Percentiles rank a stretch among this genome's conserved stretches.
Conservation (phyloP, 2,113 vertebrate species). For the Carassius gibelio region DNA sequence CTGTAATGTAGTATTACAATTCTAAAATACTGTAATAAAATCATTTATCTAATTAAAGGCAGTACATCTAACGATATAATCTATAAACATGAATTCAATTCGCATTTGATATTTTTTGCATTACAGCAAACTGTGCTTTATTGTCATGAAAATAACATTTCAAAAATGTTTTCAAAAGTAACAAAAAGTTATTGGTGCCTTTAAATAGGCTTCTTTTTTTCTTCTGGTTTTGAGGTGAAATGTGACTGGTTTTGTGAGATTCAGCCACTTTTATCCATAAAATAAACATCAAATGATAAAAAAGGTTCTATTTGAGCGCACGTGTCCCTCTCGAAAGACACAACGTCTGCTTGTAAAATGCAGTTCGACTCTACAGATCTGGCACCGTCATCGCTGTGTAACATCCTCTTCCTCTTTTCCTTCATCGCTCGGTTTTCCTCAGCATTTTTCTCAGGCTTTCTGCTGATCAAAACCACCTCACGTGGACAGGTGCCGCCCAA, state of each 20-base stretch:
- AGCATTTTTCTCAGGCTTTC: slow-evolving; percentile 11
- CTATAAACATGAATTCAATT: not conserved
- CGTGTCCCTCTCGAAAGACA: slow-evolving; percentile 44
- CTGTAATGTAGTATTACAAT: too few species aligned
- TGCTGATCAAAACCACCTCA: slow-evolving; percentile 21
- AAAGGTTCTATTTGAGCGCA: slow-evolving; percentile 46
- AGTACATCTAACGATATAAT: not conserved
- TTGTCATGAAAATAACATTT: too few species aligned
- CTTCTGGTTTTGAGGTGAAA: not conserved
- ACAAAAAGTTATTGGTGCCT: too few species aligned
- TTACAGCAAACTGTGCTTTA: too few species aligned
- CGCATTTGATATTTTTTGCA: too few species aligned
- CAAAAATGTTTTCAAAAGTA: too few species aligned
- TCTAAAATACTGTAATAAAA: too few species aligned
- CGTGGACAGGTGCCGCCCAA: not conserved
- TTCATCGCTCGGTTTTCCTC: slow-evolving; percentile 5
- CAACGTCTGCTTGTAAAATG: slow-evolving; percentile 57
- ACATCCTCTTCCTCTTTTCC: not conserved
- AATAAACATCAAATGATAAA: slow-evolving; percentile 45
- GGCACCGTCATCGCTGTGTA: not conserved
- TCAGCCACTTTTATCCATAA: slow-evolving; percentile 46
- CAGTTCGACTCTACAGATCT: slow-evolving; percentile 52
- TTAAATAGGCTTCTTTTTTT: not conserved
- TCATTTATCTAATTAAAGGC: not conserved
- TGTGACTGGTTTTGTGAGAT: not conserved